These are phyloP conservation scores for Halcyon malimbica DNA, from an alignment of 2,113 vertebrate genomes.

Conservation along the genomic window DNA sequence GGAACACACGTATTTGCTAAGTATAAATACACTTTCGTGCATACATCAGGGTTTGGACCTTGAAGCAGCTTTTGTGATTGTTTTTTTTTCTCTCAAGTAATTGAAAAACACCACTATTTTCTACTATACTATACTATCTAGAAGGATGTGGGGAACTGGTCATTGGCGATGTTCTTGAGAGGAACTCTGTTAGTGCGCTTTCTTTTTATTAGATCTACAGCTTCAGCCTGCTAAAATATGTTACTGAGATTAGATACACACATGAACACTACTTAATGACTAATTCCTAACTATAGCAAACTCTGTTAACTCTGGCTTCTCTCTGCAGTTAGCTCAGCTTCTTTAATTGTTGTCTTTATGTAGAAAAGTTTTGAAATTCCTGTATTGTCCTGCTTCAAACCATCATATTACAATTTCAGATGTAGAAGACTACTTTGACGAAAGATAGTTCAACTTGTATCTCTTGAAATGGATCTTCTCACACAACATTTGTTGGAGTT, in stretches of 20 bases:
- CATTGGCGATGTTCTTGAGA: background rate
- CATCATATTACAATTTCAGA: background rate
- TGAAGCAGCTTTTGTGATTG: background rate
- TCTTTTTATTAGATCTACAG: background rate
- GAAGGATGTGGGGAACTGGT: background rate
- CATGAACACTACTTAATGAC: background rate
- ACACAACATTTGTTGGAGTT: background rate
- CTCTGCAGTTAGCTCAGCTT: background rate
- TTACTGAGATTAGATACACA: background rate
- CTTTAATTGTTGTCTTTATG: background rate
- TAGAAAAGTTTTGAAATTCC: background rate
- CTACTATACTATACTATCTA: background rate
- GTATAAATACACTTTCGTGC: background rate
- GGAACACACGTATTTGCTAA: background rate
- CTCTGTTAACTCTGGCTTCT: background rate
- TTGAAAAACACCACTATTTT: background rate
- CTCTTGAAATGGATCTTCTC: background rate
- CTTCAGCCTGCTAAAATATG: background rate
- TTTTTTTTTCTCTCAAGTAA: background rate
- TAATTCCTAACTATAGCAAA: background rate
- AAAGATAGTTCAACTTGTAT: background rate
- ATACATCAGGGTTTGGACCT: background rate
- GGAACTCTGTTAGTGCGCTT: background rate
- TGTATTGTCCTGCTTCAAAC: background rate
- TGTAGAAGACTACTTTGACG: background rate